Percentiles rank a stretch among this genome's conserved stretches.
phyloP scores from a whole-genome alignment of 1,140 invertebrate genomes.

The Drosophila sucinea region DNA sequence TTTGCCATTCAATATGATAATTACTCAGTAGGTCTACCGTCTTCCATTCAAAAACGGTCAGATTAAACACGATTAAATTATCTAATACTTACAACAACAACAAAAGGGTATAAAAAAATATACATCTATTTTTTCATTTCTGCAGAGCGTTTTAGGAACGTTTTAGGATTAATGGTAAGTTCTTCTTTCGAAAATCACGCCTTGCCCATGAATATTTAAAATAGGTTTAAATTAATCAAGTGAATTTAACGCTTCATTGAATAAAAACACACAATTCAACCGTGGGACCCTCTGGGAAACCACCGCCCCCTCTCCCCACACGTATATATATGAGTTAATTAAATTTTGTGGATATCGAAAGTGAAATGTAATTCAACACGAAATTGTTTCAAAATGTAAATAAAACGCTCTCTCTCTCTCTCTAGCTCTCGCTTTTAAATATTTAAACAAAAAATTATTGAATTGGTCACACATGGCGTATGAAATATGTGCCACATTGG shows the following conservation, averaged over 20 bases:
- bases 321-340: conserved; percentile 63
- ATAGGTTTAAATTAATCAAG: conserved; percentile 42
- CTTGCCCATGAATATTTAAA: conserved; percentile 19
- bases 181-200: neutral
- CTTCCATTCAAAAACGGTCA: conserved; percentile 2
- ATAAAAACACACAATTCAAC: conserved; percentile 41
- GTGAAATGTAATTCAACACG: conserved; percentile 68
- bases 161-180: conserved; percentile 21
- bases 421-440: conserved; percentile 38
- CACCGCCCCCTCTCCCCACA: neutral
- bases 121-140: conserved; percentile 22
- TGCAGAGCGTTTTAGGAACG: neutral
- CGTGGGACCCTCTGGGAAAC: neutral
- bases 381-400: conserved; percentile 61
- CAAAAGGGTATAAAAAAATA: conserved; percentile 11
- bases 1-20: conserved; percentile 6
- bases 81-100: no score
- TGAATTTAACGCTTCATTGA: conserved; percentile 50
- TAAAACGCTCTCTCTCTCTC: conserved; percentile 25
- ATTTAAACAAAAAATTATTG: conserved; percentile 45
- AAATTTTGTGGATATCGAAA: conserved; percentile 66
- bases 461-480: conserved; percentile 55
- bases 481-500: conserved; percentile 66
- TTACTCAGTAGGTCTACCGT: conserved; percentile 21
- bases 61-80: neutral